Evolutionary conservation across 2,113 vertebrate genomes (phyloP), one percentile per base, ranked within the genome.

Genomic region (Amblyornis subalaris): DNA sequence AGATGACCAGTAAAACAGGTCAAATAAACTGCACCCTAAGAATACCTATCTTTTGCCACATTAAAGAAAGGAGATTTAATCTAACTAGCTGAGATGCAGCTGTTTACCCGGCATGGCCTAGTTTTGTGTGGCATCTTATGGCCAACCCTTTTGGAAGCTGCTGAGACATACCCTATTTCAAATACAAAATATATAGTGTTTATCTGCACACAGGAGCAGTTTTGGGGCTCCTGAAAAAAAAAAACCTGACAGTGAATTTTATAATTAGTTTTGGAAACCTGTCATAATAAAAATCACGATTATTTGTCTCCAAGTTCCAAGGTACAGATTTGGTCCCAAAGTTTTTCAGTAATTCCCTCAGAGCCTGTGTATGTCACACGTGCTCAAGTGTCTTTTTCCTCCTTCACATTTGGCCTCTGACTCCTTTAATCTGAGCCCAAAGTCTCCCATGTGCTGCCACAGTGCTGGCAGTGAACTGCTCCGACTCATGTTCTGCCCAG

Each of bases 401-500:
- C 20, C 83, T 72, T 42, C 21, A 13, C 6, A 29, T 62, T 86
- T 81, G 64, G 25, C 14, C n/a, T 77, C 51, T 23, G 19, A 54
- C 61, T 44, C 48, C 17, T 78, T 72, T 50, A 45, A 73, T 35
- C 47, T 64, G n/a, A 74, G 60, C 48, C 51, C n/a, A 44, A 70
- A 73, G 26, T 12, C 10, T 47, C 57, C 40, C 57, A 45, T 1
- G 3, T 72, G 51, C 38, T 61, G 36, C 29, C 25, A 16, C 0
- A 0, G 55, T 33, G 16, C 28, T 40, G 70, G 33, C 33, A 85
- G 44, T 18, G 73, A 77, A 2, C 8, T 0, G 3, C 50, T 81
- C 31, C 0, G 0, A 9, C 17, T 13, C 40, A 13, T 31, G n/a
- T 31, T 85, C 36, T 65, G 42, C 36, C 14, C 19, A 15, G 26